A percentile compares a stretch with the other conserved stretches of the same genome.
Conservation (phyloP, 2,888 invertebrate species). For the Mesorhabditis sp. region DNA sequence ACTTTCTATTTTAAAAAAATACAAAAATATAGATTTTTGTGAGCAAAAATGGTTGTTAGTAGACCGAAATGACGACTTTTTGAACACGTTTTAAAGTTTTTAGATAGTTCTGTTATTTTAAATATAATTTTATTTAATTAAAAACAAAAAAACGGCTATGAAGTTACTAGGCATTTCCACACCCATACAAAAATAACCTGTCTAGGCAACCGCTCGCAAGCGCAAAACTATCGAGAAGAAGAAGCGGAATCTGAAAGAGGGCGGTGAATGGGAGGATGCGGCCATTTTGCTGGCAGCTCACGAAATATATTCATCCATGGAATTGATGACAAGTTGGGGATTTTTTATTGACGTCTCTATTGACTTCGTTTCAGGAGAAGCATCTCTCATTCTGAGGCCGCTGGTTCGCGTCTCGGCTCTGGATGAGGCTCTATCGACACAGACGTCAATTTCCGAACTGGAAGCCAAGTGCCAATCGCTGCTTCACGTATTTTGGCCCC, state of each 20-base stretch:
- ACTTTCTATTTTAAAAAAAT: too few relatives aligned
- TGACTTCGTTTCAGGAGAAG: constrained; percentile 26
- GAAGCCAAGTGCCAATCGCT: constrained; percentile 15
- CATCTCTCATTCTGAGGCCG: constrained; percentile 28
- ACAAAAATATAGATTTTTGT: too few relatives aligned
- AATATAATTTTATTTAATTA: not conserved
- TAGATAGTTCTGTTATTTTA: too few relatives aligned
- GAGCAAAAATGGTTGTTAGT: too few relatives aligned
- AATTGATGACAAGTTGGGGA: constrained; percentile 14
- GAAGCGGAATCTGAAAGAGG: constrained; percentile 47
- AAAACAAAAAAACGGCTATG: not conserved
- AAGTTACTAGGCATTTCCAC: not conserved
- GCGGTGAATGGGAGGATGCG: constrained; percentile 51
- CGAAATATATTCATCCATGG: constrained; percentile 26
- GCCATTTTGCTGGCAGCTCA: constrained; percentile 40
- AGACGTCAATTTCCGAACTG: constrained; percentile 17
- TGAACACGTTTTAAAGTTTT: not conserved
- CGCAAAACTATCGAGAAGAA: constrained; percentile 37
- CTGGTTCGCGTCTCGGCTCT: constrained; percentile 31
- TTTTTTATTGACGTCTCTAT: not conserved
- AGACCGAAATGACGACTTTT: too few relatives aligned
- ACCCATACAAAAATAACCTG: not conserved
- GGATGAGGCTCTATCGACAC: constrained; percentile 21
- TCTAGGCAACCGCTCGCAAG: not conserved
- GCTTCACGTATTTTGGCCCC: constrained; percentile 38